phyloP scores from a whole-genome alignment of 2,888 invertebrate genomes.

The Diarsia brunnea region DNA sequence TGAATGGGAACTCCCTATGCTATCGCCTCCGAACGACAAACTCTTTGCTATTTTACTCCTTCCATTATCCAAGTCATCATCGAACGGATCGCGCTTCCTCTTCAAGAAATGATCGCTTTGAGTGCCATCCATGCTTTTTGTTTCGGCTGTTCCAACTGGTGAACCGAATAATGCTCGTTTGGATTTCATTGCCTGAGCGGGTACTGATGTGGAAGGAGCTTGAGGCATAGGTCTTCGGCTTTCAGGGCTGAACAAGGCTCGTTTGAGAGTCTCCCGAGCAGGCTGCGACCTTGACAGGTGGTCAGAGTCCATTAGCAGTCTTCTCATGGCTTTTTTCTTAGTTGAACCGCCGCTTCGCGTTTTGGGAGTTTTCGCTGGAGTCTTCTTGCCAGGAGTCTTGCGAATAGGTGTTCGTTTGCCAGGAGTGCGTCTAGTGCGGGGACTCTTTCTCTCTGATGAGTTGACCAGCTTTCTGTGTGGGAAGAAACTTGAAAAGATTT shows the following conservation, averaged over 20 bases:
- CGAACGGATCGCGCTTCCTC: slow-evolving; percentile 87
- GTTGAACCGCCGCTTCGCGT: slow-evolving; percentile 91
- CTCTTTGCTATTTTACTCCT: slow-evolving; percentile 90
- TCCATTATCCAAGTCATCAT: slow-evolving; percentile 78
- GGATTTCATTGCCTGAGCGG: slow-evolving; percentile 90
- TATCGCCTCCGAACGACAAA: slow-evolving; percentile 90
- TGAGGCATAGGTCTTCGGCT: slow-evolving; percentile 79
- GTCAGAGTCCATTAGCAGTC: slow-evolving; percentile 85
- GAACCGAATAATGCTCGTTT: slow-evolving; percentile 93
- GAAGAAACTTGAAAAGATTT: slow-evolving; percentile 84
- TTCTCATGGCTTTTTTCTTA: slow-evolving; percentile 90
- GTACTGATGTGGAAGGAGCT: slow-evolving; percentile 82
- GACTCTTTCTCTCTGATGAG: slow-evolving; percentile 85
- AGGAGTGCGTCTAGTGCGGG: slow-evolving; percentile 88
- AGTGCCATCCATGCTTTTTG: slow-evolving; percentile 83
- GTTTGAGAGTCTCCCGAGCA: slow-evolving; percentile 91
- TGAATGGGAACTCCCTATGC: slow-evolving; percentile 73
- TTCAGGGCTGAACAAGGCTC: slow-evolving; percentile 94
- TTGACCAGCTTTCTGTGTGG: slow-evolving; percentile 88
- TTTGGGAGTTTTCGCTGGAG: slow-evolving; percentile 90
- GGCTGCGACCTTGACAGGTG: slow-evolving; percentile 80
- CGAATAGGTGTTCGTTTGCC: slow-evolving; percentile 84
- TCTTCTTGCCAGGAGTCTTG: slow-evolving; percentile 89
- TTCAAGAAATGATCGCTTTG: slow-evolving; percentile 83
- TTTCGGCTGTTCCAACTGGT: slow-evolving; percentile 84